Evolutionary conservation across 2,797 vertebrate species (phyloP).

Genomic region (Epinephelus malabaricus): DNA sequence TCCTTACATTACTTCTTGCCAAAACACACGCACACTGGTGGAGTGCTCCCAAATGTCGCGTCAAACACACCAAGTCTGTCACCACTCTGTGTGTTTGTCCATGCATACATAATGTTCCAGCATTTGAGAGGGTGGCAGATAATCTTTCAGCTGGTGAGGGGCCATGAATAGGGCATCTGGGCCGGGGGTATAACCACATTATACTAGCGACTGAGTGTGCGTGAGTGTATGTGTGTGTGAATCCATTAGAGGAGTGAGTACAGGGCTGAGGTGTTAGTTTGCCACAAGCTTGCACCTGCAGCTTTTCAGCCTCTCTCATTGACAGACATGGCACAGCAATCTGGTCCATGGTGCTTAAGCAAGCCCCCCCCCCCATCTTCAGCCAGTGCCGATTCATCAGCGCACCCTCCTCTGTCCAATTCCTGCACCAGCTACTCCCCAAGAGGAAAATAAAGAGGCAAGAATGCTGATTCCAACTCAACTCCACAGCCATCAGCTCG

Average conservation of each 20-base stretch:
- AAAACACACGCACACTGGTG: not conserved
- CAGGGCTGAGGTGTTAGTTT: slow-evolving; percentile 42
- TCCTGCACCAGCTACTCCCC: slow-evolving; percentile 5
- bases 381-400: slow-evolving; percentile 26
- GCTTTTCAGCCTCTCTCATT: slow-evolving; percentile 63
- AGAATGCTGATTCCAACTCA: not conserved
- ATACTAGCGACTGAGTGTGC: slow-evolving; percentile 18
- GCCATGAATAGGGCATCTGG: slow-evolving; percentile 67
- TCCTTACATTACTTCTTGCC: slow-evolving; percentile 16
- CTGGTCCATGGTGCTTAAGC: slow-evolving; percentile 39
- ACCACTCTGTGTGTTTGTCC: slow-evolving; percentile 29
- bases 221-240: slow-evolving; percentile 9
- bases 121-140: slow-evolving; percentile 54
- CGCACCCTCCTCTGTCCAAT: slow-evolving; percentile 16
- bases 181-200: slow-evolving; percentile 38
- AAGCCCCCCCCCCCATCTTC: not conserved
- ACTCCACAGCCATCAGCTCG: not conserved
- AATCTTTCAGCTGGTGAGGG: slow-evolving; percentile 59
- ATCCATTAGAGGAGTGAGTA: slow-evolving; percentile 30
- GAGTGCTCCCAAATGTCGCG: slow-evolving; percentile 5
- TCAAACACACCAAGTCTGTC: slow-evolving; percentile 27
- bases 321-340: slow-evolving; percentile 57
- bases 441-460: slow-evolving; percentile 20
- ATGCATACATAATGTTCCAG: slow-evolving; percentile 53
- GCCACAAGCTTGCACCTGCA: slow-evolving; percentile 74